A percentile compares a stretch with the other conserved stretches of the same genome.
phyloP scores from a whole-genome alignment of 64 coral and sea anemone species.

The Platygyra sinensis region DNA sequence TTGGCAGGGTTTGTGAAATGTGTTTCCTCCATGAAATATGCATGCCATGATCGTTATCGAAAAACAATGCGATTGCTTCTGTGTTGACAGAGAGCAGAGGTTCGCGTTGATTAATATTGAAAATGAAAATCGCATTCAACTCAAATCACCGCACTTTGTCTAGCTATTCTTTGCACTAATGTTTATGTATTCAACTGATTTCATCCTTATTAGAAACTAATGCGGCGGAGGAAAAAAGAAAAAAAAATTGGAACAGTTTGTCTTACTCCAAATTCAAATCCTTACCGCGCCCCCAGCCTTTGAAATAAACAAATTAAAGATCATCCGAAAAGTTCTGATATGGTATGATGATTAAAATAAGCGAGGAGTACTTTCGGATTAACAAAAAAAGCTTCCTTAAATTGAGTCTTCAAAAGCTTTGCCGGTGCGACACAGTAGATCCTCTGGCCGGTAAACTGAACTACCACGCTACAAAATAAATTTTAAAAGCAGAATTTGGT shows the following conservation, averaged over 20 bases:
- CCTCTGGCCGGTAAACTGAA: not conserved
- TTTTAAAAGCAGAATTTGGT: not conserved
- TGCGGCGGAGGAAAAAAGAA: not conserved
- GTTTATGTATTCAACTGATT: constrained; percentile 52
- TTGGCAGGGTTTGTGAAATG: constrained; percentile 23
- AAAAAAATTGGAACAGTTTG: not conserved
- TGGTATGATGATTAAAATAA: constrained; percentile 17
- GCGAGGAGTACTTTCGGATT: not conserved
- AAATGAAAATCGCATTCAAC: constrained; percentile 33
- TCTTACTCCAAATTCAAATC: not conserved
- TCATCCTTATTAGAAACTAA: constrained; percentile 46
- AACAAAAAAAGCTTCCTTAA: constrained; percentile 33
- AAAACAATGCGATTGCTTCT: constrained; percentile 25
- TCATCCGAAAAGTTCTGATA: constrained; percentile 35
- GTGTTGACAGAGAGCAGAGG: constrained; percentile 26
- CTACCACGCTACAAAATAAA: not conserved
- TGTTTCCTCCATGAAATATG: constrained; percentile 56
- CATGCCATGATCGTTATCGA: constrained; percentile 36
- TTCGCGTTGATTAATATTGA: constrained; percentile 32
- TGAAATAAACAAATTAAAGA: constrained; percentile 56
- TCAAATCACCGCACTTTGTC: constrained; percentile 35
- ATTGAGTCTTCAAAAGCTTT: constrained; percentile 14
- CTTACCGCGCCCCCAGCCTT: constrained; percentile 1
- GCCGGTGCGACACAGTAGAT: constrained; percentile 9
- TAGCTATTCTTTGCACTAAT: constrained; percentile 41